phyloP scores from a whole-genome alignment of 2,797 vertebrate genomes.

The Lagorchestes hirsutus region DNA sequence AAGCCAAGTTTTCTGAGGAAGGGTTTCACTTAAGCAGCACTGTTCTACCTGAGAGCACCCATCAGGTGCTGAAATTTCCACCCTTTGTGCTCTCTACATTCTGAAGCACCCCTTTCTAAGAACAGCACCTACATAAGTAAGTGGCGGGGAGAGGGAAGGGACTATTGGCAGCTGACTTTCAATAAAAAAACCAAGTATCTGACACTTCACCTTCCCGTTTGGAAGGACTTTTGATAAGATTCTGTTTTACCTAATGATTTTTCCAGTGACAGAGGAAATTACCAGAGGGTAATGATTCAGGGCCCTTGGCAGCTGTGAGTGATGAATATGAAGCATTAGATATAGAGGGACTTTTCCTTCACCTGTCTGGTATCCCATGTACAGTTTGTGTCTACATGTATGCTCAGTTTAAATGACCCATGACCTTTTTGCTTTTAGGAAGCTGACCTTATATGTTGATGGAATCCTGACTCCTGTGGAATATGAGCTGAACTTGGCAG shows the following conservation, averaged over 20 bases:
- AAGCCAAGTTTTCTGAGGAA: constrained; percentile 16
- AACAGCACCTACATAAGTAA: constrained; percentile 6
- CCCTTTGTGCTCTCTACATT: constrained; percentile 50
- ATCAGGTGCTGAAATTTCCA: not conserved
- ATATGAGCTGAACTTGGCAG: not conserved
- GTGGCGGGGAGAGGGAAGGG: not conserved
- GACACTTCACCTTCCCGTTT: constrained; percentile 39
- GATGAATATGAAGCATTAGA: constrained; percentile 4
- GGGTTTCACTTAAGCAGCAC: not conserved
- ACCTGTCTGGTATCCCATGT: not conserved
- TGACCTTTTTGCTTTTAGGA: not conserved
- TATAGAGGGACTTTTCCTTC: not conserved
- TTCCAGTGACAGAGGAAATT: constrained; percentile 24
- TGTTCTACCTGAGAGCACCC: not conserved
- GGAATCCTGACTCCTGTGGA: not conserved
- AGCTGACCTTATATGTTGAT: not conserved
- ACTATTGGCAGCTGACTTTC: constrained; percentile 44
- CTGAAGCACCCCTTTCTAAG: constrained; percentile 49
- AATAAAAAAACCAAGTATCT: constrained; percentile 48
- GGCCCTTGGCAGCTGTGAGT: constrained; percentile 27
- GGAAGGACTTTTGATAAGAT: constrained; percentile 54
- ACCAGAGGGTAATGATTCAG: constrained; percentile 18
- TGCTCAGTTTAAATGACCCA: not conserved
- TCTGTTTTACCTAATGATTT: constrained; percentile 5
- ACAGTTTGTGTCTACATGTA: not conserved